Conservation (phyloP, 2,113 vertebrate species). For the Vidua chalybeata region DNA sequence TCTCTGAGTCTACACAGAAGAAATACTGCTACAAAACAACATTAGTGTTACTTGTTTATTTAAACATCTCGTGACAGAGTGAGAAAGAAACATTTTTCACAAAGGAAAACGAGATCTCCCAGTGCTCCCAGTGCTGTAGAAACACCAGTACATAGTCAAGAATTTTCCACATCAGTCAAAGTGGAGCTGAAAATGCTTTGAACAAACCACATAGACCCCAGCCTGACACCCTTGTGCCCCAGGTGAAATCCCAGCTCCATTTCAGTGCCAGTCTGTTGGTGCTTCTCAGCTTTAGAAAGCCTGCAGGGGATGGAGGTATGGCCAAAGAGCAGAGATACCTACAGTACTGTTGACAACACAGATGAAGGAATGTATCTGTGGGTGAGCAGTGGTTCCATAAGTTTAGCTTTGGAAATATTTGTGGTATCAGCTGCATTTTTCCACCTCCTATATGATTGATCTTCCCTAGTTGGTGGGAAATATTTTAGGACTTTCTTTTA, state of each 20-base stretch:
- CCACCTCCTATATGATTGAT: background rate
- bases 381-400: background rate
- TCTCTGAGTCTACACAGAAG: background rate
- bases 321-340: background rate
- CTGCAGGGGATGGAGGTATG: background rate
- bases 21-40: background rate
- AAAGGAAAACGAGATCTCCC: background rate
- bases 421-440: background rate
- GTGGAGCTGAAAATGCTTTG: slow-evolving; percentile 5
- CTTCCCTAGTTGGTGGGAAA: background rate
- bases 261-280: background rate
- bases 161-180: background rate
- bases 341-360: background rate
- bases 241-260: background rate
- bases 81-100: background rate
- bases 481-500: background rate
- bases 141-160: background rate
- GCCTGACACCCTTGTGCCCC: background rate
- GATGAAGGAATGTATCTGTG: background rate
- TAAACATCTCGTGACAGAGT: background rate
- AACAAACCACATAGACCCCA: background rate
- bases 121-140: background rate
- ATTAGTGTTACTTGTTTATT: background rate
- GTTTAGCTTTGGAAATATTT: background rate
- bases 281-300: slow-evolving; percentile 9